Evolutionary conservation across 2,888 invertebrate genomes (phyloP).

Genomic region (Andrena praecox): DNA sequence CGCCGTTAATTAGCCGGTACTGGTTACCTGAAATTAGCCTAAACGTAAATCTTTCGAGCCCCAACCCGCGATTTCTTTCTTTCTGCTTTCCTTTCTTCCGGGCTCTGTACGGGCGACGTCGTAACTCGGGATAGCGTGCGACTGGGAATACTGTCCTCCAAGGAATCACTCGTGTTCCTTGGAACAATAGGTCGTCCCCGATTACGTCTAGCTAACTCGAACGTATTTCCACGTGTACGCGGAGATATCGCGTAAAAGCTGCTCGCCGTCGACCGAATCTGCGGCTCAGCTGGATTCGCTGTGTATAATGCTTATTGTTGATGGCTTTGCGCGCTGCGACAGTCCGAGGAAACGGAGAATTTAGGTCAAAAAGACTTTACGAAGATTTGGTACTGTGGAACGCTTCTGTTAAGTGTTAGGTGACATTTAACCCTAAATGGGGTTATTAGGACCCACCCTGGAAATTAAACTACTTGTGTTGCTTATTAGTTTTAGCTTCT

Average conservation of each 20-base stretch:
- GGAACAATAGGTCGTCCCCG: constrained; percentile 65
- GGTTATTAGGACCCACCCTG: no score
- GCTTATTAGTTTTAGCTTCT: no score
- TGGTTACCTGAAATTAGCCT: constrained; percentile 60
- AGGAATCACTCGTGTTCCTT: constrained; percentile 52
- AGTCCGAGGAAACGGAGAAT: background rate
- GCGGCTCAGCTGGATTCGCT: constrained; percentile 6
- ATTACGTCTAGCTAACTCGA: constrained; percentile 44
- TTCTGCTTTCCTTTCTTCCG: constrained; percentile 18
- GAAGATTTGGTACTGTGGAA: no score
- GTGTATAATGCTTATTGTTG: constrained; percentile 21
- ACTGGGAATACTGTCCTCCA: constrained; percentile 58
- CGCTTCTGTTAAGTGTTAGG: no score
- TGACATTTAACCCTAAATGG: no score
- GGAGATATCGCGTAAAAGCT: constrained; percentile 37
- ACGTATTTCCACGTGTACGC: constrained; percentile 12
- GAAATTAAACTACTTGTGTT: no score
- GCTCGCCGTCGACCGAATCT: constrained; percentile 18
- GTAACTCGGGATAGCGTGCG: constrained; percentile 52
- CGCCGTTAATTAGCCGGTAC: constrained; percentile 61
- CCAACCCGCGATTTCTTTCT: constrained; percentile 9
- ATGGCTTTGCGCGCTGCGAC: background rate
- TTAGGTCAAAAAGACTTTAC: background rate
- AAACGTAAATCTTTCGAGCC: constrained; percentile 57
- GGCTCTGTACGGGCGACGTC: constrained; percentile 2